Evolutionary conservation across 2,113 vertebrate genomes (phyloP).

Genomic region (Apeltes quadracus): DNA sequence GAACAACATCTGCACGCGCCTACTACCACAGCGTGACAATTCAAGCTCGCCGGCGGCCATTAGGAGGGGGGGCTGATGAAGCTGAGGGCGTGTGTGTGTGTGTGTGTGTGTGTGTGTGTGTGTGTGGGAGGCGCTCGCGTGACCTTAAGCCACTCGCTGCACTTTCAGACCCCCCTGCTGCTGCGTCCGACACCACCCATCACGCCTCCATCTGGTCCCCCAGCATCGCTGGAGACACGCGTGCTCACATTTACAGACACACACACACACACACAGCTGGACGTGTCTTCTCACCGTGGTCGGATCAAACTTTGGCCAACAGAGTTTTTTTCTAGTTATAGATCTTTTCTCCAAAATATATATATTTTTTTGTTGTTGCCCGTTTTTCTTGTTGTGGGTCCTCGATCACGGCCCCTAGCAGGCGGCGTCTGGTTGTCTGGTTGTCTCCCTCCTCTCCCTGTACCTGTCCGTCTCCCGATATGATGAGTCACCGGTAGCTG

Average conservation of each 20-base stretch:
- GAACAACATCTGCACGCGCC: conserved; percentile 3
- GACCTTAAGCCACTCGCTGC: conserved; percentile 39
- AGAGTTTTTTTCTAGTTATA: no score
- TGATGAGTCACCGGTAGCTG: conserved; percentile 59
- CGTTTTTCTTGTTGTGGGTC: conserved; percentile 20
- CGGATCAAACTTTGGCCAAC: conserved; percentile 10
- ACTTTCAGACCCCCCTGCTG: conserved; percentile 46
- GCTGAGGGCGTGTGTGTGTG: background rate
- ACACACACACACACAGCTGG: background rate
- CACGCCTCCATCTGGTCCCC: conserved; percentile 60
- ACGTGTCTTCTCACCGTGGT: background rate
- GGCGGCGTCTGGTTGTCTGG: background rate
- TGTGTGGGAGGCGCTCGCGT: background rate
- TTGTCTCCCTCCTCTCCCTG: conserved; percentile 17
- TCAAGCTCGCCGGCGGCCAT: background rate
- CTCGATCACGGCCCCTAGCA: background rate
- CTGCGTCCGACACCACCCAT: conserved; percentile 53
- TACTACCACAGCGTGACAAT: background rate
- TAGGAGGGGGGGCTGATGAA: conserved; percentile 26
- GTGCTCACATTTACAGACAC: background rate
- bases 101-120: background rate
- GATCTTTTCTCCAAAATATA: no score
- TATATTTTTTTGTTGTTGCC: no score
- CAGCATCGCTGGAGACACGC: conserved; percentile 26
- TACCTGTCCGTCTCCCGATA: conserved; percentile 28